Evolutionary conservation across 2,888 invertebrate genomes (phyloP), one percentile per base, ranked within the genome.

Genomic region (Lycocerus yunnanus): DNA sequence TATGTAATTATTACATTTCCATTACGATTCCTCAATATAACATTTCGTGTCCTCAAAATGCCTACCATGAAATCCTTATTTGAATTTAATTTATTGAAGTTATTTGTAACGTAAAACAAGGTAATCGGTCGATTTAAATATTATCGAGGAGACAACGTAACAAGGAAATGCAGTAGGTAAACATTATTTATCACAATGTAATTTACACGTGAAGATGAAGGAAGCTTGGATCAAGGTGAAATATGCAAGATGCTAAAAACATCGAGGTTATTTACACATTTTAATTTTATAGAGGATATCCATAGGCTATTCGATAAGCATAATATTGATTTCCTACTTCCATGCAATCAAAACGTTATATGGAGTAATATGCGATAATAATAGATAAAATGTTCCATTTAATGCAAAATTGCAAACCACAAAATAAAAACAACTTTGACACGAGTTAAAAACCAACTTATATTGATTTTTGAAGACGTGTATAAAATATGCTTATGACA

Each of bases 91-190:
- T 60, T 16, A 16, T 60, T 60, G 15, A 16, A 15, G 60, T 16
- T 60, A 60, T 60, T 60, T 60, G 60, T 15, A 60, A 60, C 15
- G 6, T 5, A 60, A 21, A 58, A 21, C 58, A 66, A 73, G 66
- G 73, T 63, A 68, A 74, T 59, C 65, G 58, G 71, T 59, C 59
- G 58, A 59, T 67, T 74, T 61, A 60, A 74, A 66, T 67, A 70
- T 67, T 73, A 71, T 65, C 71, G 69, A 15, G n/a, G 11, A 74
- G 70, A 74, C 72, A 72, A 77, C 74, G 74, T 77, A 77, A 77
- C 74, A 66, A 74, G 77, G 77, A 77, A 77, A 77, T 77, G 71
- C 73, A 73, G 15, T 69, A 43, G 70, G 68, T 66, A n/a, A n/a
- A n/a, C n/a, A n/a, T n/a, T n/a, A 69, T 65, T 24, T 61, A 70